Evolutionary conservation across 1,140 invertebrate genomes (phyloP), one percentile per base, ranked within the genome.

Genomic region (Stegodyphus mimosarum): DNA sequence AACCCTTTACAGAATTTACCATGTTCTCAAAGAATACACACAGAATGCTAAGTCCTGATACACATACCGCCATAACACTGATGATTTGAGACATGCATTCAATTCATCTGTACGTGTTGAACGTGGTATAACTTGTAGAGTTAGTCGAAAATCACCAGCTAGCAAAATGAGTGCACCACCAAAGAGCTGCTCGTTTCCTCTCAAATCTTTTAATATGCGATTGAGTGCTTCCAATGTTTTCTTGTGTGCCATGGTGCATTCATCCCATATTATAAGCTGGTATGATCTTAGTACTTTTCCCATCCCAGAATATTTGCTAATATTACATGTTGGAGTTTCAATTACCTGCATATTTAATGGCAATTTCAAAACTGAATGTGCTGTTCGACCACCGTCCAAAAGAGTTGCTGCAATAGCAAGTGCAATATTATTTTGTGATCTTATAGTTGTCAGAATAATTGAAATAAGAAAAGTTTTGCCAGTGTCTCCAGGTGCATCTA

Each of bases 341-440:
- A 51, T 73, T 49, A 73, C 48, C 51, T 73, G 49, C 71, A 70
- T 70, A 48, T 70, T 70, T 3, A 70, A 70, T 55, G 52, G 50
- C 67, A 88, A 70, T 86, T 88, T 88, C 18, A 88, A 83, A 18
- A 66, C 49, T 9, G 85, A 87, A 88, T 88, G 79, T 15, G 71
- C 73, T 51, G 87, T 93, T 89, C 90, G 84, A 33, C 92, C 92
- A 87, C 90, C 90, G 72, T 89, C 79, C 75, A 93, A 83, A 18
- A 92, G 88, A 67, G 90, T 92, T 51, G 92, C 91, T 50, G 92
- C 92, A 72, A 93, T 92, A 80, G 87, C 53, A 55, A 55, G 53
- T 33, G 66, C 15, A 69, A 69, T n/a, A n/a, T 33, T 69, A 17
- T 33, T 69, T 69, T 33, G 15, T 17, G 66, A 17, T 33, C 66